Conservation (phyloP, 2,113 vertebrate genomes). For the Anolis sagrei region DNA sequence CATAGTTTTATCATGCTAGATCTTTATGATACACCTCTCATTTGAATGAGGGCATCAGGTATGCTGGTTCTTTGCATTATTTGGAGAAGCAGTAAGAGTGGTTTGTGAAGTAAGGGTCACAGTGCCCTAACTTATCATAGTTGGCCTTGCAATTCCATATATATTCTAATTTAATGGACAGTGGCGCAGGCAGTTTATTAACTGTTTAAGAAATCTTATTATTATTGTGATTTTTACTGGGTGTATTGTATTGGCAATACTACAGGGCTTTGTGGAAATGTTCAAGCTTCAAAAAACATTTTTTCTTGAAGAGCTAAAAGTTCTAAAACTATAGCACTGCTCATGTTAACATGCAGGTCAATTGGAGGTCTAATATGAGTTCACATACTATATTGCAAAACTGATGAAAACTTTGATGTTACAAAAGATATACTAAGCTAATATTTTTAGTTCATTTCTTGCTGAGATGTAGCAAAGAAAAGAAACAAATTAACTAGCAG, state of each 20-base stretch:
- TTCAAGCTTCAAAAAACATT: conserved; percentile 22
- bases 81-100: background rate
- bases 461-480: conserved; percentile 60
- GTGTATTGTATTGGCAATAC: background rate
- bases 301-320: conserved; percentile 51
- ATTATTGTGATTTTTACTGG: background rate
- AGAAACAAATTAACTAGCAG: conserved; percentile 57
- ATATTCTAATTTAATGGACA: background rate
- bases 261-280: conserved; percentile 24
- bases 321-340: conserved; percentile 56
- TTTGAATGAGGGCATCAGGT: background rate
- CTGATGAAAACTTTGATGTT: conserved; percentile 56
- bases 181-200: background rate
- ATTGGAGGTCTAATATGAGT: conserved; percentile 60
- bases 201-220: background rate
- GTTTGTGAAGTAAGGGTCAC: background rate
- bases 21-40: too few species aligned
- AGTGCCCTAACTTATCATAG: background rate
- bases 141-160: background rate
- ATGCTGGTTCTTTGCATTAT: background rate
- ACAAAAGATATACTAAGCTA: conserved; percentile 51
- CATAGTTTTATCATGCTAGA: too few species aligned
- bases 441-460: conserved; percentile 28
- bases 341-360: conserved; percentile 56
- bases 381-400: conserved; percentile 51